These are phyloP conservation scores for Pandemis corylana DNA, from an alignment of 2,888 invertebrate genomes.

Conservation along the genomic window DNA sequence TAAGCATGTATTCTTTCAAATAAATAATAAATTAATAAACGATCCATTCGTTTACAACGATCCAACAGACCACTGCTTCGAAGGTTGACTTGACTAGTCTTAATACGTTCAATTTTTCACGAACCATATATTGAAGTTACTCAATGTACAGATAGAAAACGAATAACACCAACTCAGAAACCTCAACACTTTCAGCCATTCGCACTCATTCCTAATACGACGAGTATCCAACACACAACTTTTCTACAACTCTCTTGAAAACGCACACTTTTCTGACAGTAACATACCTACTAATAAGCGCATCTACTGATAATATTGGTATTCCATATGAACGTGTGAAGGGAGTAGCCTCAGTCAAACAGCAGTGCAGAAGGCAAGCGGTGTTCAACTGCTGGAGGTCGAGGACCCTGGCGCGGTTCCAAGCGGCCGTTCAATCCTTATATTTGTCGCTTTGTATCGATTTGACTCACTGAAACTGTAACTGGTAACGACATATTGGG, in stretches of 20 bases:
- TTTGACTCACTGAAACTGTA: conserved; percentile 72
- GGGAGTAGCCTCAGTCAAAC: conserved; percentile 38
- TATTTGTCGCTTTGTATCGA: conserved; percentile 74
- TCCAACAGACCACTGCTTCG: too few species aligned
- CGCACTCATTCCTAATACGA: too few species aligned
- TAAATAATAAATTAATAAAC: too few species aligned
- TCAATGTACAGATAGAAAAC: too few species aligned
- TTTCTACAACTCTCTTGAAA: neutral
- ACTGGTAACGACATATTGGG: conserved; percentile 50
- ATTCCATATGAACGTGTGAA: conserved; percentile 43
- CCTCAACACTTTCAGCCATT: too few species aligned
- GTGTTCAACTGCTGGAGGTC: conserved; percentile 55
- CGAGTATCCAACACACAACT: too few species aligned
- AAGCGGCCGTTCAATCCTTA: conserved; percentile 60
- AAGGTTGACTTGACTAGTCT: too few species aligned
- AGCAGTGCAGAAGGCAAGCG: conserved; percentile 57
- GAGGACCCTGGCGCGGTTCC: conserved; percentile 72
- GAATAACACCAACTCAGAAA: too few species aligned
- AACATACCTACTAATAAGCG: neutral
- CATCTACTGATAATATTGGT: conserved; percentile 3
- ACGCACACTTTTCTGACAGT: neutral
- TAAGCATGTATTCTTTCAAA: too few species aligned
- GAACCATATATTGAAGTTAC: too few species aligned
- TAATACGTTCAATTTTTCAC: too few species aligned
- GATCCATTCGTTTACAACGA: too few species aligned